Base-by-base conservation (phyloP, 2,113 vertebrate species). In the Emydocephalus ijimae region DNA sequence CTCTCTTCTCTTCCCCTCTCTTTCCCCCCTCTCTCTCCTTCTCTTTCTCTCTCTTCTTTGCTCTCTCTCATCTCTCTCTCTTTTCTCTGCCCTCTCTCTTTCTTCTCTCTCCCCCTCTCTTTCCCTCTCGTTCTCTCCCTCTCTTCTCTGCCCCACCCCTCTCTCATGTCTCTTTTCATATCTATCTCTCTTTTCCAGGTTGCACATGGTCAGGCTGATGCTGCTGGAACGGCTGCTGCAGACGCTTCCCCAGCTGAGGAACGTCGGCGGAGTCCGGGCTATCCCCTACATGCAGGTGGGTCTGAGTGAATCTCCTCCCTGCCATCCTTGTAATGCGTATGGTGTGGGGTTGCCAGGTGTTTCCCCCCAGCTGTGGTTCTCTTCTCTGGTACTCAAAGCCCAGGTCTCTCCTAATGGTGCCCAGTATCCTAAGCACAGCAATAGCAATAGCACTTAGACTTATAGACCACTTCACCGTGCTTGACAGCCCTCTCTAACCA, bases 121-220 rank as follows among this genome's bases (percentile, higher is more conserved):
- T 48, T 48, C 48, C 6, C 48, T 1, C 10, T 26, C 9, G 10
- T 10, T 26, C 9, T 61, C 3, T 10, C 56, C 0, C 20, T 2
- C 20, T 21, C 55, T 21, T n/a, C 14, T 15, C 50, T 11, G 10
- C 11, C 52, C 5, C 7, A 6, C 56, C 21, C 20, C 56, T 39
- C 39, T 39, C 39, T 39, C 39, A 39, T 39, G 1, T 39, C 39
- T 57, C 21, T 2, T 1, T 24, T n/a, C n/a, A n/a, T n/a, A n/a
- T n/a, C 69, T 29, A 21, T 12, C 4, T 34, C 20, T 39, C 5
- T 21, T 95, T 88, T 69, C 45, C 94, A 99, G 99, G 96, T 97
- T 99, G 91, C 99, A 99, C 96, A 99, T 99, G 99, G 99, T 99
- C 81, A 98, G 99, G 64, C 97, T 99, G 64, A 99, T 99, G 99